Percentiles rank a stretch among this genome's conserved stretches.
phyloP scores from a whole-genome alignment of 2,888 invertebrate genomes.

The Trypoxylon attenuatum region DNA sequence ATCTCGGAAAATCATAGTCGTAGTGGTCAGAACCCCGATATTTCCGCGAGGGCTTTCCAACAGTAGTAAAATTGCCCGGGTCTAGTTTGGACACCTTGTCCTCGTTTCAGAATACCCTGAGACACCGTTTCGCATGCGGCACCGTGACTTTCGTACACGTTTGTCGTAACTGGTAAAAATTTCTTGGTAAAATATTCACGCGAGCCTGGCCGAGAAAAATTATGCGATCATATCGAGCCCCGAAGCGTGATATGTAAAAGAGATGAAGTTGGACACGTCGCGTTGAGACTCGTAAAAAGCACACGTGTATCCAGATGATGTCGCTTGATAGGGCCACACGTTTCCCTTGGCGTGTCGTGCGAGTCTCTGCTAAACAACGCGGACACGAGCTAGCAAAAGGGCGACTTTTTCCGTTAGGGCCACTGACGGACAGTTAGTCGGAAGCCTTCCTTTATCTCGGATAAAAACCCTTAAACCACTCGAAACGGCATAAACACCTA shows the following conservation, averaged over 20 bases:
- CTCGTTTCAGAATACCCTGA: no score
- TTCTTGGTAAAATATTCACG: constrained; percentile 29
- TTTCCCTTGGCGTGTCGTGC: no score
- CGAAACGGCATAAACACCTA: no score
- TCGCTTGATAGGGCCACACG: no score
- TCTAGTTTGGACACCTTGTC: neutral
- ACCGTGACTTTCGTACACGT: constrained; percentile 5
- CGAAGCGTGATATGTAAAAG: constrained; percentile 35
- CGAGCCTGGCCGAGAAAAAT: constrained; percentile 11
- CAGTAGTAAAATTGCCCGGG: neutral
- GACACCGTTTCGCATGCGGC: constrained; percentile 10
- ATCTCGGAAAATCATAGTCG: constrained; percentile 18
- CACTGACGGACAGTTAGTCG: no score
- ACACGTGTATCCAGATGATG: constrained; percentile 29
- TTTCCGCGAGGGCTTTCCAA: neutral
- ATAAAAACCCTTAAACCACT: no score
- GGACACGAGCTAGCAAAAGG: no score
- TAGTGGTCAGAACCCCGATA: neutral
- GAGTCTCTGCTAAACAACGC: no score
- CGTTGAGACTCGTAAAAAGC: constrained; percentile 22
- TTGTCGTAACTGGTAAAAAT: constrained; percentile 19
- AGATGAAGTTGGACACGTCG: constrained; percentile 28
- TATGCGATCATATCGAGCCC: constrained; percentile 30
- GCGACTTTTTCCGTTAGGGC: no score
- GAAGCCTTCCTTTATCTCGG: no score